Conservation (phyloP, 1,140 invertebrate genomes). For the Alviniconcha marisindica region DNA sequence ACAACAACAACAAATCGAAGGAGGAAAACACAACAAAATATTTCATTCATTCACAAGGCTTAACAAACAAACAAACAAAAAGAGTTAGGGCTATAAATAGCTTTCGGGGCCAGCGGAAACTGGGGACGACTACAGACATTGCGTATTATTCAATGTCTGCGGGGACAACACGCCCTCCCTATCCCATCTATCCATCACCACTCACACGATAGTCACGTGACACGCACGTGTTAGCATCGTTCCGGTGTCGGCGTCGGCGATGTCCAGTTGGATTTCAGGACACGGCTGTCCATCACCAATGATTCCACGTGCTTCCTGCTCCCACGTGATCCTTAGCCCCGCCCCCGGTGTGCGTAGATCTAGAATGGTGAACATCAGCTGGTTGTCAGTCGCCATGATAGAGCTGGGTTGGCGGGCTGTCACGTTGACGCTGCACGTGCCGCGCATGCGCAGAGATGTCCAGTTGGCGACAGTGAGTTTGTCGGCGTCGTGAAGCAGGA, state of each 20-base stretch:
- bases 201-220: background rate
- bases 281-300: background rate
- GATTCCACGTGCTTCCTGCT: background rate
- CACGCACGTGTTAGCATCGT: constrained; percentile 13
- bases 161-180: too few species aligned
- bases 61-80: too few species aligned
- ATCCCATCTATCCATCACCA: too few species aligned
- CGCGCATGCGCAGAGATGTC: constrained; percentile 12
- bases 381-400: background rate
- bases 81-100: too few species aligned
- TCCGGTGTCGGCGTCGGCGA: background rate
- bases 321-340: background rate
- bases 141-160: too few species aligned
- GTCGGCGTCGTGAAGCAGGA: background rate
- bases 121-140: too few species aligned
- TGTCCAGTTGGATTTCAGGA: background rate
- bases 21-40: too few species aligned
- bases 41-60: too few species aligned
- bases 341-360: background rate
- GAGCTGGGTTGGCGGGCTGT: background rate
- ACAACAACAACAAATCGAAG: too few species aligned
- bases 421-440: constrained; percentile 30
- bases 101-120: too few species aligned
- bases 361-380: constrained; percentile 1
- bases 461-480: constrained; percentile 27